Evolutionary conservation across 2,113 vertebrate genomes (phyloP), one percentile per base, ranked within the genome.

Genomic region (Anoplopoma fimbria): DNA sequence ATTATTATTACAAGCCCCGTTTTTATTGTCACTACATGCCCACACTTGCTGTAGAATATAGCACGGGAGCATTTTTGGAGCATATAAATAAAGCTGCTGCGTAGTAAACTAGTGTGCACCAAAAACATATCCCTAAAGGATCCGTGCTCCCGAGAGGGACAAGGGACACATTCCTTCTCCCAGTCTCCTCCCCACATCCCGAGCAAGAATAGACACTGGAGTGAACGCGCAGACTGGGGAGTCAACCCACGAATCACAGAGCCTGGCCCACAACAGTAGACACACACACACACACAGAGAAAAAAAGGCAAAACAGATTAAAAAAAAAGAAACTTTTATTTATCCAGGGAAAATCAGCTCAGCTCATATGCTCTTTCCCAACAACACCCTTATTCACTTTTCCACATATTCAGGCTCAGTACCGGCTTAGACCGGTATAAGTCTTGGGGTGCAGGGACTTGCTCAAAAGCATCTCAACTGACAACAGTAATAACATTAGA

Each of bases 141-240:
- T 69, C 51, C 0, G 1, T 25, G 64, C n/a, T 79, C 69, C 58
- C 38, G 0, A 17, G 51, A 67, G 77, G 62, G 69, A 74, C 63
- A 8, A 53, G 40, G 77, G 82, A 78, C 69, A 75, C 63, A 84
- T 84, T 87, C 73, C 63, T 64, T 55, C 53, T 67, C 45, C 81
- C 2, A 21, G 25, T 77, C 69, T 77, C 57, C 33, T 74, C 47
- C 61, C 81, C 62, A 69, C 73, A 74, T 45, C 72, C 45, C 1
- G 2, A 38, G 64, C 69, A 81, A 31, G 69, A 88, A 84, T 82
- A 88, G 82, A 64, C 81, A 64, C 58, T 78, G 82, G 73, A 83
- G n/a, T 8, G 4, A 78, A 68, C 19, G 47, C 6, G 14, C 45
- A 63, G 33, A 23, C 81, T 69, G 68, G 61, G 76, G 68, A 76